Evolutionary conservation across 2,888 invertebrate species (phyloP).

Genomic region (Gari tellinella): DNA sequence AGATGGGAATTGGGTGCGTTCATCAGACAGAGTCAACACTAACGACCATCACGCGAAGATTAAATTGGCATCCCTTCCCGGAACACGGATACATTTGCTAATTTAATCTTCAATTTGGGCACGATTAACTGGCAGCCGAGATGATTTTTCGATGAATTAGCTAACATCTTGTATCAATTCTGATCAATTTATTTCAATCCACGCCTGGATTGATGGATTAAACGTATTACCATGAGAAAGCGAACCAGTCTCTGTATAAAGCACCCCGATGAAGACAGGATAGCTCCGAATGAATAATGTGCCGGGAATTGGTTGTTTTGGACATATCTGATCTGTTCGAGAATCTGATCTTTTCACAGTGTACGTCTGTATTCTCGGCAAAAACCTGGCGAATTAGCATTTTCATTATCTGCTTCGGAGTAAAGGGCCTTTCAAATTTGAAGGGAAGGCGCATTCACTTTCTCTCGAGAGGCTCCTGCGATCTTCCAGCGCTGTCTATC

Average conservation of each 20-base stretch:
- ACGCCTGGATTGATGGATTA: conserved; percentile 53
- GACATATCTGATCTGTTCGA: too few species aligned
- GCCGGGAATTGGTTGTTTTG: background rate
- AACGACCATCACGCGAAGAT: conserved; percentile 50
- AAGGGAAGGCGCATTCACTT: too few species aligned
- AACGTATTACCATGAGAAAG: conserved; percentile 47
- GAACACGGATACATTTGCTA: conserved; percentile 53
- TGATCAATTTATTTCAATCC: conserved; percentile 53
- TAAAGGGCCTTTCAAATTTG: too few species aligned
- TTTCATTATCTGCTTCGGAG: too few species aligned
- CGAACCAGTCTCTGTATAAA: background rate
- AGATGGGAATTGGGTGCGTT: conserved; percentile 49
- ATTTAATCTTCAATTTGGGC: conserved; percentile 64
- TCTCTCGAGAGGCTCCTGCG: too few species aligned
- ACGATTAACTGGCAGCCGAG: conserved; percentile 58
- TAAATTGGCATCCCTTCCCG: conserved; percentile 59
- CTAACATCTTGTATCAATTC: conserved; percentile 62
- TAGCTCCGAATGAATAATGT: conserved; percentile 2
- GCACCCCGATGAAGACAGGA: background rate
- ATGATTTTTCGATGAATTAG: conserved; percentile 65
- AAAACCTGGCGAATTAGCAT: too few species aligned
- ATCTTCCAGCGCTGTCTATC: too few species aligned
- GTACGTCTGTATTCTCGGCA: too few species aligned
- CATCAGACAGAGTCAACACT: conserved; percentile 58
- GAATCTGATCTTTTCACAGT: too few species aligned